phyloP scores from a whole-genome alignment of 2,797 vertebrate species.

The Rhinella marina region DNA sequence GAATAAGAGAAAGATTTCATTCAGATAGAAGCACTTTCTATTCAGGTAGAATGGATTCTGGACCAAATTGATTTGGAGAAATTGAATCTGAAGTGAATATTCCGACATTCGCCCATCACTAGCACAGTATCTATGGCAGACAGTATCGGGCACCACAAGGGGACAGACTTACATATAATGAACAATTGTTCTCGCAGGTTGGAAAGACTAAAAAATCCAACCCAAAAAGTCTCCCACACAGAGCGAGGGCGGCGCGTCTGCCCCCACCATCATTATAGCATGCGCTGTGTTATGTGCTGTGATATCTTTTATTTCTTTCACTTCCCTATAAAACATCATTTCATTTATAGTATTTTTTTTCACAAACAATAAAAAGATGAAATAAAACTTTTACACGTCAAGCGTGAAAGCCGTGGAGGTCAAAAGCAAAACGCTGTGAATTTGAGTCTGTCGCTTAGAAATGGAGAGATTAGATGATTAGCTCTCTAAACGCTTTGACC shows the following conservation, averaged over 20 bases:
- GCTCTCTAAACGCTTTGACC: constrained; percentile 34
- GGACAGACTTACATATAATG: neutral
- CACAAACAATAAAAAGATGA: neutral
- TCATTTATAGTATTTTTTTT: neutral
- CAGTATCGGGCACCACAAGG: neutral
- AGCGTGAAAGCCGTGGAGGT: neutral
- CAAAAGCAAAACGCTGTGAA: neutral
- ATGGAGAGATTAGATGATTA: constrained; percentile 34
- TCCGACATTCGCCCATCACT: too few species aligned
- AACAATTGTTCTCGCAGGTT: neutral
- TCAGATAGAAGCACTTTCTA: too few species aligned
- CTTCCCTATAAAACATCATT: constrained; percentile 6
- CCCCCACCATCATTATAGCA: neutral
- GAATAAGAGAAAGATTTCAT: too few species aligned
- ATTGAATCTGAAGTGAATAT: too few species aligned
- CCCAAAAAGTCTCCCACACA: neutral
- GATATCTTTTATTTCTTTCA: neutral
- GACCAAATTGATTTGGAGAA: too few species aligned
- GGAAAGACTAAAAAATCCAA: neutral
- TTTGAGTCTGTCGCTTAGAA: constrained; percentile 1
- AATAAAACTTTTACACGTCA: neutral
- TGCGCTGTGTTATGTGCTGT: neutral
- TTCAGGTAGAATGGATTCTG: too few species aligned
- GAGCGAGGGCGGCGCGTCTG: neutral
- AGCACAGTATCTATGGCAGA: neutral